A percentile compares a stretch with the other conserved stretches of the same genome.
Conservation (phyloP, 2,888 invertebrate species). For the Tetragnatha montana region DNA sequence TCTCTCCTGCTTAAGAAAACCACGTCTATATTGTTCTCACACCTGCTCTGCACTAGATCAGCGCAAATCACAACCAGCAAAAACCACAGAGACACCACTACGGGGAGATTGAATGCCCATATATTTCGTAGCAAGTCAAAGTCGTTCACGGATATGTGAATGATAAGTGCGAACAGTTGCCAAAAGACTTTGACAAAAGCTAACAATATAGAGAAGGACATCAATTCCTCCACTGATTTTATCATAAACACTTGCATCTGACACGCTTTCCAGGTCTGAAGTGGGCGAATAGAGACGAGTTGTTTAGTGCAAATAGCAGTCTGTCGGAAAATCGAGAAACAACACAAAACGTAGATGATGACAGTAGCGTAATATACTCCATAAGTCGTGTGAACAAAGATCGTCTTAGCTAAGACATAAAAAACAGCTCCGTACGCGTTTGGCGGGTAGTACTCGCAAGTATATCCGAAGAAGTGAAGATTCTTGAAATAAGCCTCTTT, state of each 20-base stretch:
- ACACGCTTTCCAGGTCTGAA: not conserved
- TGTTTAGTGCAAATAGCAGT: not conserved
- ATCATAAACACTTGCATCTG: not conserved
- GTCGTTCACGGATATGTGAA: not conserved
- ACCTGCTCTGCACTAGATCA: not conserved
- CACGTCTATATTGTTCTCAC: not conserved
- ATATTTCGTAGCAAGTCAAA: not conserved
- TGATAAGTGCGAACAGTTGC: not conserved
- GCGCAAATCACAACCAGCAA: not conserved
- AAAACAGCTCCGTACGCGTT: not conserved
- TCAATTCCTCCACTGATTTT: not conserved
- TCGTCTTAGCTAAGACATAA: not conserved
- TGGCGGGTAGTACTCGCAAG: not conserved
- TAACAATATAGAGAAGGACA: not conserved
- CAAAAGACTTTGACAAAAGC: not conserved
- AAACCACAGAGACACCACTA: not conserved
- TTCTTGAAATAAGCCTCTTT: not conserved
- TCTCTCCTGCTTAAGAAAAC: not conserved
- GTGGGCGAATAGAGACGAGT: not conserved
- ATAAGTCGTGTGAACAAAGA: not conserved
- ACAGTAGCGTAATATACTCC: not conserved
- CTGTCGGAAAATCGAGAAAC: not conserved
- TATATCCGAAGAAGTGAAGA: not conserved
- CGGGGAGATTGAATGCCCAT: not conserved
- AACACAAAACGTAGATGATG: not conserved